Evolutionary conservation across 1,140 invertebrate species (phyloP).

Genomic region (Eupeodes corollae): DNA sequence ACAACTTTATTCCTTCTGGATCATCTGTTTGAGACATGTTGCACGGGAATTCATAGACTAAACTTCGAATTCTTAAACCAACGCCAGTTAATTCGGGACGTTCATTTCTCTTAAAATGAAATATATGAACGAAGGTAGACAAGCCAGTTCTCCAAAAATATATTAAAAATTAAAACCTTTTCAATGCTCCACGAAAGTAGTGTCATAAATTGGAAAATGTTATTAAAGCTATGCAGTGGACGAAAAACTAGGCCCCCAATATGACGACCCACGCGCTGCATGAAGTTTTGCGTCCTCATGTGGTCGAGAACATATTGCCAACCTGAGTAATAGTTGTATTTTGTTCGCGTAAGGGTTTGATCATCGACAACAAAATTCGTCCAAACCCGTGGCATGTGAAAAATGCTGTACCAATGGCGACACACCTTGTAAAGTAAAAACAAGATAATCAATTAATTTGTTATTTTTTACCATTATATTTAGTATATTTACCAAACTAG

Average conservation of each 20-base stretch:
- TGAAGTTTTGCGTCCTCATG: slow-evolving; percentile 57
- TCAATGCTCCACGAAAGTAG: slow-evolving; percentile 64
- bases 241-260: slow-evolving; percentile 57
- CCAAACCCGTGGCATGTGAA: slow-evolving; percentile 66
- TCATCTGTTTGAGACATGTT: slow-evolving; percentile 56
- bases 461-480: neutral
- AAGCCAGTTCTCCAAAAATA: neutral
- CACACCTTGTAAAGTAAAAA: slow-evolving; percentile 20
- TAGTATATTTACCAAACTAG: slow-evolving; percentile 55
- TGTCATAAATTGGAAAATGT: slow-evolving; percentile 75
- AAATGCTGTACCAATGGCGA: slow-evolving; percentile 54
- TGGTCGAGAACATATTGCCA: slow-evolving; percentile 72
- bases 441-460: neutral
- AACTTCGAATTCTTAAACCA: slow-evolving; percentile 46
- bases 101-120: neutral
- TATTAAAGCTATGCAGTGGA: slow-evolving; percentile 70
- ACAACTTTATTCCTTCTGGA: slow-evolving; percentile 48
- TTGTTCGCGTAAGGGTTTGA: slow-evolving; percentile 57
- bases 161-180: slow-evolving; percentile 17
- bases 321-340: slow-evolving; percentile 73
- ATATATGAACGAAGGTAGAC: neutral
- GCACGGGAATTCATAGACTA: slow-evolving; percentile 71
- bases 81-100: slow-evolving; percentile 37
- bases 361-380: slow-evolving; percentile 60
- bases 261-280: slow-evolving; percentile 55